phyloP scores from a whole-genome alignment of 2,888 invertebrate species.

The Drosophila pseudotakahashii region DNA sequence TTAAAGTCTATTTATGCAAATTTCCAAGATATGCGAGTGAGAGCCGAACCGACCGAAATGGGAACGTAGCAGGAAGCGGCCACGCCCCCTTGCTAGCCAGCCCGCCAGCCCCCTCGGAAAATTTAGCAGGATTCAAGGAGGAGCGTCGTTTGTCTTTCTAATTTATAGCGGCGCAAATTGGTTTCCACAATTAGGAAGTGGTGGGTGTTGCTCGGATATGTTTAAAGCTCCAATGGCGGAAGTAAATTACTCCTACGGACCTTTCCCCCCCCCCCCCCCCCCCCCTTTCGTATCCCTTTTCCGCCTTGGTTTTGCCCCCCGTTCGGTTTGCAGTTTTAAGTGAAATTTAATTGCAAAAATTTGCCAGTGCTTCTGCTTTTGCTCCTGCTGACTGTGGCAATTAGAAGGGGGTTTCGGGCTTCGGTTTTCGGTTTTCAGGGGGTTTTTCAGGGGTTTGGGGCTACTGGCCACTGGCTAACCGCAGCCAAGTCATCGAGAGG shows the following conservation, averaged over 20 bases:
- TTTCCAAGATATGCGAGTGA: conserved; percentile 74
- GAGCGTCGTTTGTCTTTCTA: conserved; percentile 74
- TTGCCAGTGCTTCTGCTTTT: conserved; percentile 29
- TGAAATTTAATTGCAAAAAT: conserved; percentile 75
- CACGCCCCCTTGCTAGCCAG: conserved; percentile 29
- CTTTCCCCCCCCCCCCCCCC: neutral
- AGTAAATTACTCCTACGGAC: conserved; percentile 64
- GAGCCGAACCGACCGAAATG: conserved; percentile 16
- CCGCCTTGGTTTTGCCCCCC: too few species aligned
- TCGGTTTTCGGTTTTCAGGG: too few species aligned
- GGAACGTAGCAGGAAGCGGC: conserved; percentile 30
- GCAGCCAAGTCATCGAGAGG: conserved; percentile 9
- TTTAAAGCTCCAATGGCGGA: conserved; percentile 69
- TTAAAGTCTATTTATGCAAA: conserved; percentile 82
- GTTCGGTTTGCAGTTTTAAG: conserved; percentile 71
- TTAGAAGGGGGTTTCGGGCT: neutral
- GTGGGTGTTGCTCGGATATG: conserved; percentile 78
- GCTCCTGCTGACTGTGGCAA: conserved; percentile 14
- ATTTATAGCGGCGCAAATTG: conserved; percentile 79
- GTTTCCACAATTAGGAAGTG: conserved; percentile 79
- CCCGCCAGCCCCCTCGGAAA: neutral
- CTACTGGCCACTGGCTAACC: conserved; percentile 16
- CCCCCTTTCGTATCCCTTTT: neutral
- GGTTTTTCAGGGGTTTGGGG: neutral
- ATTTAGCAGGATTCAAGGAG: conserved; percentile 12